Evolutionary conservation across 2,113 vertebrate species (phyloP), one percentile per base, ranked within the genome.

Genomic region (Cinclus mexicanus): DNA sequence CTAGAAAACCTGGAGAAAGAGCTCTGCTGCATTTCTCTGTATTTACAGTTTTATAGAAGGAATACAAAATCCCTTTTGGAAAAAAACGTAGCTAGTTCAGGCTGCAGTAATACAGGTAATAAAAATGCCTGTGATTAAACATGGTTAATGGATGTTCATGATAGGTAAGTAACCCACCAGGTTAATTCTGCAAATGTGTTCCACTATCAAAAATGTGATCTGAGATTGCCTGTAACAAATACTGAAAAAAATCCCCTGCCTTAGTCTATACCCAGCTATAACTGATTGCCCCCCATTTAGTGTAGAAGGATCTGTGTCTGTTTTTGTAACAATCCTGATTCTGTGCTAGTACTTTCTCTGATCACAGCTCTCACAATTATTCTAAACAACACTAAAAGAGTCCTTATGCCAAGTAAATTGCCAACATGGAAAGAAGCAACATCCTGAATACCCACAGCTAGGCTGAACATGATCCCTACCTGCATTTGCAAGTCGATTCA

Each of bases 41-140:
- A 95, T 94, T 96, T 97, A 85, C 63, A 89, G 50, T 53, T 92
- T 83, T 33, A 84, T 11, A 85, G 7, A 12, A 87, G 76, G 86
- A 96, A 94, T 83, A 90, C n/a, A 74, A 95, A 94, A 97, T 91
- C 86, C 82, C 69, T 97, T 97, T 91, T 65, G 83, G 93, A 83
- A 96, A 81, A 37, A 97, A 95, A 55, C 1, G 2, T 67, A 87
- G 83, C 90, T 89, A 94, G 57, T 53, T 89, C 80, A 92, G 52
- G 94, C 80, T 87, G 94, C 77, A 82, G 60, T 93, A 90, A 94
- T 79, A 91, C 87, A 85, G 33, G 63, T 80, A 95, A 74, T 90
- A 97, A 96, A 89, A 97, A 96, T 23, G 67, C 49, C 89, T 95
- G 24, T 39, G 81, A 94, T 97, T 77, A 96, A 97, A 95, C 93